These are phyloP conservation scores for Chrysomallon squamiferum DNA, from an alignment of 1,140 invertebrate species.

Conservation along the genomic window DNA sequence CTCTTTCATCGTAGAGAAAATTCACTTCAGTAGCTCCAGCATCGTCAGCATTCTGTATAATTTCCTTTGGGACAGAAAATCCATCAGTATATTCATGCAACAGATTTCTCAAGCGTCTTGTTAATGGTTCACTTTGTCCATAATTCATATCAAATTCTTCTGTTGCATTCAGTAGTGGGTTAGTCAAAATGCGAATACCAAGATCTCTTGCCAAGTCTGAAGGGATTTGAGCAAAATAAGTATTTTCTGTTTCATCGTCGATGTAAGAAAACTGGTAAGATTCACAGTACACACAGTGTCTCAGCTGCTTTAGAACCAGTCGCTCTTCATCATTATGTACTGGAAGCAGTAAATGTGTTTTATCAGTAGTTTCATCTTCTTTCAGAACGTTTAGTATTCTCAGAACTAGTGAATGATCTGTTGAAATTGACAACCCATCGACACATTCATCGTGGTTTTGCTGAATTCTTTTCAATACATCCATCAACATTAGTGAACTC, in stretches of 20 bases:
- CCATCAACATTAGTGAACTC: slow-evolving; percentile 7
- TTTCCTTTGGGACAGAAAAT: slow-evolving; percentile 51
- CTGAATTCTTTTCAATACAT: slow-evolving; percentile 9
- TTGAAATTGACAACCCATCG: slow-evolving; percentile 35
- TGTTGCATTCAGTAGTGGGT: slow-evolving; percentile 25
- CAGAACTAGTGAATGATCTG: slow-evolving; percentile 23
- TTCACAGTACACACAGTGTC: slow-evolving; percentile 40
- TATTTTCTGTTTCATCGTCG: slow-evolving; percentile 27
- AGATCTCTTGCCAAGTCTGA: slow-evolving; percentile 30
- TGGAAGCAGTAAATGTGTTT: slow-evolving; percentile 23
- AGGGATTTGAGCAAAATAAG: slow-evolving; percentile 35
- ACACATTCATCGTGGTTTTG: slow-evolving; percentile 15
- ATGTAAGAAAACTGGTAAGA: slow-evolving; percentile 10
- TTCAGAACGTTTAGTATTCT: slow-evolving; percentile 9
- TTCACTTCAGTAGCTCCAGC: slow-evolving; percentile 63
- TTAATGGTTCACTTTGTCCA: slow-evolving; percentile 47
- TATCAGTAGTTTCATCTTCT: not conserved
- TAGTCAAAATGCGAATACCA: slow-evolving; percentile 39
- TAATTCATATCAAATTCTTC: slow-evolving; percentile 35
- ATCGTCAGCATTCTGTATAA: slow-evolving; percentile 60
- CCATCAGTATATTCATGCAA: slow-evolving; percentile 47
- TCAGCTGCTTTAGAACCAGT: slow-evolving; percentile 17
- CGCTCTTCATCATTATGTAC: slow-evolving; percentile 2
- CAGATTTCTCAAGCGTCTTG: slow-evolving; percentile 35
- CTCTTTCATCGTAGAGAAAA: slow-evolving; percentile 61